phyloP scores from a whole-genome alignment of 2,888 invertebrate species.

The Drosophila stalkeri region DNA sequence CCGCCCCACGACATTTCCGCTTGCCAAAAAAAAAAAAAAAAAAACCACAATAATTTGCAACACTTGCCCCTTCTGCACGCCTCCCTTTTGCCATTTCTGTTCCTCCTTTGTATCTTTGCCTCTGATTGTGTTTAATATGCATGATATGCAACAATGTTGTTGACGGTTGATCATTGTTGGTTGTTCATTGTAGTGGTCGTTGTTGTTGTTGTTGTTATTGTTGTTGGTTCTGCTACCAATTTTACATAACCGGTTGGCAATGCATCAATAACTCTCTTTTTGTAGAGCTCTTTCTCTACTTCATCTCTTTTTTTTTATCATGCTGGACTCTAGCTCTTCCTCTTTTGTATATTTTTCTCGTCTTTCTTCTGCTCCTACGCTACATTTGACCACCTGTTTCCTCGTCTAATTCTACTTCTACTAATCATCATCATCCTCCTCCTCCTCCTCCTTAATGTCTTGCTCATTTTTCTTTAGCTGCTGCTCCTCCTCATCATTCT shows the following conservation, averaged over 20 bases:
- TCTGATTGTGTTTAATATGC: conserved; percentile 59
- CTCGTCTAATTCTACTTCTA: background rate
- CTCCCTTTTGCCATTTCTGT: background rate
- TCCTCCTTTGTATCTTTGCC: background rate
- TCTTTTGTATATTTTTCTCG: background rate
- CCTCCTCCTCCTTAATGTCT: background rate
- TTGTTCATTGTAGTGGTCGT: background rate
- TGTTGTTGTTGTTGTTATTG: background rate
- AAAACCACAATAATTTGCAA: conserved; percentile 23
- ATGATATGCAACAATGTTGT: conserved; percentile 63
- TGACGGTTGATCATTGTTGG: conserved; percentile 22
- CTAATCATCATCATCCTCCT: too few species aligned
- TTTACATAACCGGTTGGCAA: conserved; percentile 74
- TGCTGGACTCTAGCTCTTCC: background rate
- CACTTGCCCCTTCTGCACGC: background rate
- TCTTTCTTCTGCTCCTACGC: conserved; percentile 2
- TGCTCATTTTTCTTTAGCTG: background rate
- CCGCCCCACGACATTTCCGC: conserved; percentile 47
- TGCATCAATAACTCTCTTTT: conserved; percentile 40
- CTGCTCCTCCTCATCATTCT: background rate
- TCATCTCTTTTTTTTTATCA: background rate
- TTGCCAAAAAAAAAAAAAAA: conserved; percentile 44
- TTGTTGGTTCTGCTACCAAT: conserved; percentile 43
- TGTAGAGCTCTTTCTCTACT: background rate
- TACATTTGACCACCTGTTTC: background rate